Percentiles rank a stretch among this genome's conserved stretches.
phyloP scores from a whole-genome alignment of 2,888 invertebrate genomes.

The Mystacides longicornis region DNA sequence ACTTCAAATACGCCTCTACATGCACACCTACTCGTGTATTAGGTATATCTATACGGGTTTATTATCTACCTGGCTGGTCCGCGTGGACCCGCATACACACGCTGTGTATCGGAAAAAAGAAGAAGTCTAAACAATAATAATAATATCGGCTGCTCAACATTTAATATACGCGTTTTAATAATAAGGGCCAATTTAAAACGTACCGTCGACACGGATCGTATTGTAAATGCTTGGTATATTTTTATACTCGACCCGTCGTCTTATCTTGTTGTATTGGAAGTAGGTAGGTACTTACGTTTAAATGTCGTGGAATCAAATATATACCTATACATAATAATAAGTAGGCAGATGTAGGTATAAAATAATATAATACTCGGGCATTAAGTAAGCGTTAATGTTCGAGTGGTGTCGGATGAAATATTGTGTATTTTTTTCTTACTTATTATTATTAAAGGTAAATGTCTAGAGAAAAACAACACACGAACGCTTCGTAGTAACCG shows the following conservation, averaged over 20 bases:
- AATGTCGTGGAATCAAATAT: neutral
- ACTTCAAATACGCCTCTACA: too few relatives aligned
- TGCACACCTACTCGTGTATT: neutral
- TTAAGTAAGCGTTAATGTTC: neutral
- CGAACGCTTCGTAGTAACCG: too few relatives aligned
- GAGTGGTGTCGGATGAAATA: neutral
- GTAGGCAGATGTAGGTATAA: too few relatives aligned
- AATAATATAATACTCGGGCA: neutral
- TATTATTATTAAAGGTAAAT: too few relatives aligned
- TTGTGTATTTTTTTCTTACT: too few relatives aligned
- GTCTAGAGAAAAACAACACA: too few relatives aligned
- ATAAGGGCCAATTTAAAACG: neutral
- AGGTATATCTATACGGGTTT: neutral
- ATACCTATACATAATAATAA: neutral
- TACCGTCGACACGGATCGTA: neutral
- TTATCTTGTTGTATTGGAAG: neutral
- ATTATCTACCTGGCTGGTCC: slow-evolving; percentile 6
- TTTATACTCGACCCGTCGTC: neutral
- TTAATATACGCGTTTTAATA: neutral
- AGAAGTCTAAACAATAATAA: neutral
- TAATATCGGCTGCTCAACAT: neutral
- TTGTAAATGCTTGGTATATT: neutral
- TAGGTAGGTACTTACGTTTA: neutral
- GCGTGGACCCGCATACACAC: slow-evolving; percentile 12
- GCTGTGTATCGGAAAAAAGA: neutral